phyloP scores from a whole-genome alignment of 2,797 vertebrate genomes.

The Betta splendens region DNA sequence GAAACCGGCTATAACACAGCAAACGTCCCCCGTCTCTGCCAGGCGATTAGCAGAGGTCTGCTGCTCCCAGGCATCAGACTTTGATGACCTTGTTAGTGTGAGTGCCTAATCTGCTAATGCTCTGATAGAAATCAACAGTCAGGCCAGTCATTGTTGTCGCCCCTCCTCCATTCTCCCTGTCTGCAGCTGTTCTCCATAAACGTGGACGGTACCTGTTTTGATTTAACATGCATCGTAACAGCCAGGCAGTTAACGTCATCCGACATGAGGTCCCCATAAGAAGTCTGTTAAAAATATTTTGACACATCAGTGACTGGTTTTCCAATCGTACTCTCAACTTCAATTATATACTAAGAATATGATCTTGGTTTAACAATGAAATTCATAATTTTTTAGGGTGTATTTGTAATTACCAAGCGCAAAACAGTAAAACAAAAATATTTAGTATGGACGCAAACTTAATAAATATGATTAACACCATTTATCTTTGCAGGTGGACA shows the following conservation, averaged over 20 bases:
- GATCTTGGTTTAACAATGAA: constrained; percentile 10
- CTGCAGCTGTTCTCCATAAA: constrained; percentile 74
- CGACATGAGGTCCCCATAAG: constrained; percentile 17
- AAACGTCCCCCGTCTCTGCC: constrained; percentile 49
- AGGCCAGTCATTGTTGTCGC: constrained; percentile 63
- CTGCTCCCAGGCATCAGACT: constrained; percentile 71
- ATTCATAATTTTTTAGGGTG: too few relatives aligned
- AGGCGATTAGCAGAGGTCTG: constrained; percentile 67
- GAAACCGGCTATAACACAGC: constrained; percentile 58
- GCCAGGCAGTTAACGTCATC: too few relatives aligned
- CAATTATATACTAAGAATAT: not conserved
- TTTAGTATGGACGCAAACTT: constrained; percentile 63
- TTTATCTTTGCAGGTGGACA: constrained; percentile 74
- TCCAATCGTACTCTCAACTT: not conserved
- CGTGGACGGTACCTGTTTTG: constrained; percentile 69
- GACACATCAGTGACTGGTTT: constrained; percentile 12
- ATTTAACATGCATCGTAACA: too few relatives aligned
- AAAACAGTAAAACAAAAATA: constrained; percentile 48
- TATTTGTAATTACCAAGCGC: constrained; percentile 43
- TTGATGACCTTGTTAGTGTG: constrained; percentile 84
- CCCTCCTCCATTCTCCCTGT: constrained; percentile 28
- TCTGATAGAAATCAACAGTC: constrained; percentile 83
- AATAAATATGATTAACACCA: constrained; percentile 73
- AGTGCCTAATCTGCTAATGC: constrained; percentile 85
- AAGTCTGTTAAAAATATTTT: constrained; percentile 15